phyloP scores from a whole-genome alignment of 2,113 vertebrate genomes.

The Penelope pileata region DNA sequence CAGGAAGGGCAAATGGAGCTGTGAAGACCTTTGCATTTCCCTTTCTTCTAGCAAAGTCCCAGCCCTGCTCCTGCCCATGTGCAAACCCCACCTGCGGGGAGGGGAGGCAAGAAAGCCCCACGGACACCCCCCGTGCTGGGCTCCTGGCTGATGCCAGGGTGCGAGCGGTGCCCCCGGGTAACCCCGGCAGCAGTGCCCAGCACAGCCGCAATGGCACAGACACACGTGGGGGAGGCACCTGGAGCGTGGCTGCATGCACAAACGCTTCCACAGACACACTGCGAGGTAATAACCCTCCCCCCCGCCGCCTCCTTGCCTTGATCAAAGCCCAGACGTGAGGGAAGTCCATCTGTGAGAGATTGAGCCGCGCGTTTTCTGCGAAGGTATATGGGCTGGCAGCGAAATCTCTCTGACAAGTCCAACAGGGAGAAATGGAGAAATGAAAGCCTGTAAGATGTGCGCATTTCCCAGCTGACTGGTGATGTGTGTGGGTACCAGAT shows the following conservation, averaged over 20 bases:
- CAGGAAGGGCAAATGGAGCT: neutral
- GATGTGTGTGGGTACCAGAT: constrained; percentile 70
- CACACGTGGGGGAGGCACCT: rapidly evolving
- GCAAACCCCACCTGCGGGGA: neutral
- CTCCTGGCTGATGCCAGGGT: rapidly evolving
- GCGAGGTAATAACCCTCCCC: neutral
- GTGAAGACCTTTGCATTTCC: too few relatives aligned
- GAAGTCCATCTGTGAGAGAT: constrained; percentile 68
- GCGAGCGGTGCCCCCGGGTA: rapidly evolving
- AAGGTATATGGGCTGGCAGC: constrained; percentile 61
- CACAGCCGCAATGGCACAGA: rapidly evolving
- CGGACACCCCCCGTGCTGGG: rapidly evolving
- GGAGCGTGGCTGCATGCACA: neutral
- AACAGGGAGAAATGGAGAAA: constrained; percentile 34
- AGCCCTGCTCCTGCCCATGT: neutral
- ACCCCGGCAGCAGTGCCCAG: rapidly evolving
- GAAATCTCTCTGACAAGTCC: constrained; percentile 66
- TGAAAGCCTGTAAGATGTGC: constrained; percentile 46
- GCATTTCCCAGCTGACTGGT: constrained; percentile 64
- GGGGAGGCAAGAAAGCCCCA: neutral
- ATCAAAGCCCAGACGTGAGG: constrained; percentile 62
- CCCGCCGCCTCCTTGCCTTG: neutral
- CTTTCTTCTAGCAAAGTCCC: neutral
- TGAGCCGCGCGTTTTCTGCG: neutral
- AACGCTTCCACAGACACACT: constrained; percentile 13